Evolutionary conservation across 2,113 vertebrate genomes (phyloP).

Genomic region (Pao palembangensis): DNA sequence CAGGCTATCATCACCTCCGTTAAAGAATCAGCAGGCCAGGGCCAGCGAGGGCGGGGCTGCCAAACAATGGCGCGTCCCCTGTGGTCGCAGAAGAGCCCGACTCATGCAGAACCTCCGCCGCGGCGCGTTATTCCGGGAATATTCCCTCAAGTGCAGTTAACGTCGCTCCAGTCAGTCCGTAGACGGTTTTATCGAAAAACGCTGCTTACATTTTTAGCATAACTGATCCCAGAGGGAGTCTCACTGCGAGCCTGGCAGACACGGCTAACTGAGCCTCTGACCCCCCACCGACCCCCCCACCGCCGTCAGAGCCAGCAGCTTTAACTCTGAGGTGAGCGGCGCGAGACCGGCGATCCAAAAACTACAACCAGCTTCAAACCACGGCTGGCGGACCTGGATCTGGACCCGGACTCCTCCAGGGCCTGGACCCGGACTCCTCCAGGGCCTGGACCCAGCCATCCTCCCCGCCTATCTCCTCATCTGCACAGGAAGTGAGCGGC

Average conservation of each 20-base stretch:
- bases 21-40: conserved; percentile 61
- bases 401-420: no score
- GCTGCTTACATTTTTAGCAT: conserved; percentile 49
- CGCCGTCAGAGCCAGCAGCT: not conserved
- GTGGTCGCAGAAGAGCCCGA: conserved; percentile 34
- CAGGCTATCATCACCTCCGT: conserved; percentile 65
- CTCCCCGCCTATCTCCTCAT: conserved; percentile 69
- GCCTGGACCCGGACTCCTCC: no score
- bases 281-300: not conserved
- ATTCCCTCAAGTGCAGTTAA: conserved; percentile 61
- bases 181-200: conserved; percentile 52
- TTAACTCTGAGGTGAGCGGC: not conserved
- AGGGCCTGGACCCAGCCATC: conserved; percentile 41
- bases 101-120: conserved; percentile 42
- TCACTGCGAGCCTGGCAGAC: conserved; percentile 7
- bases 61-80: conserved; percentile 52
- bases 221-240: conserved; percentile 35
- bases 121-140: conserved; percentile 48
- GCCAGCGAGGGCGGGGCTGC: conserved; percentile 23
- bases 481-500: conserved; percentile 69
- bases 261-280: conserved; percentile 36
- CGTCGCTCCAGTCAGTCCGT: conserved; percentile 41
- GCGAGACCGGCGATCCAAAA: not conserved
- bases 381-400: no score
- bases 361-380: no score